Evolutionary conservation across 2,113 vertebrate species (phyloP).

Genomic region (Heptranchias perlo): DNA sequence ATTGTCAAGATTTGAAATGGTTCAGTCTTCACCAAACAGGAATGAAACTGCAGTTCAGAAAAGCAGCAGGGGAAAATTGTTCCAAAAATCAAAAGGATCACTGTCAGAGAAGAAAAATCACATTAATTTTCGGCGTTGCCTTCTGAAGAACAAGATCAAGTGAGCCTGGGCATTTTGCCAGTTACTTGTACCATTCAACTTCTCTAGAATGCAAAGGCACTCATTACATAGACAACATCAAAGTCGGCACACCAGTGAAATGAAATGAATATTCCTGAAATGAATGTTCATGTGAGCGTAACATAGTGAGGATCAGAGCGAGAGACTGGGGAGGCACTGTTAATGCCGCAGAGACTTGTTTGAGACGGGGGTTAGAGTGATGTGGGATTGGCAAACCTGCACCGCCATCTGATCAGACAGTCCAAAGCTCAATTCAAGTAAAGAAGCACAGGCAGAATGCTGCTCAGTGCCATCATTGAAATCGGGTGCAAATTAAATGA

Average conservation of each 20-base stretch:
- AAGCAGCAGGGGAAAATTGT: background rate
- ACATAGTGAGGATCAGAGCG: background rate
- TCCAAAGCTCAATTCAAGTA: background rate
- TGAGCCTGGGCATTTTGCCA: background rate
- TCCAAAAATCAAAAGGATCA: background rate
- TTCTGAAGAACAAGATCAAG: constrained; percentile 1
- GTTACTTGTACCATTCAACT: background rate
- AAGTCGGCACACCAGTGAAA: background rate
- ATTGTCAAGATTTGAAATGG: background rate
- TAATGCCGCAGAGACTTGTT: background rate
- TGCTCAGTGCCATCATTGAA: background rate
- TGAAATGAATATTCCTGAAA: background rate
- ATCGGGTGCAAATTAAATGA: background rate
- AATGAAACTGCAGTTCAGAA: background rate
- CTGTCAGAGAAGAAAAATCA: background rate
- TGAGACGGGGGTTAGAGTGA: background rate
- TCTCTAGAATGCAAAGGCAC: background rate
- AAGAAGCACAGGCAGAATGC: background rate
- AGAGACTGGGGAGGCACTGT: background rate
- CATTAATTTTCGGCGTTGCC: background rate
- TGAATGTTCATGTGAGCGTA: background rate
- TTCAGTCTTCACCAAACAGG: background rate
- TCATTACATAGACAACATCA: background rate
- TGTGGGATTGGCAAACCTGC: background rate
- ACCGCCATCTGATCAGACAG: background rate